Evolutionary conservation across 2,797 vertebrate genomes (phyloP), one percentile per base, ranked within the genome.

Genomic region (Lepilemur ruficaudatus): DNA sequence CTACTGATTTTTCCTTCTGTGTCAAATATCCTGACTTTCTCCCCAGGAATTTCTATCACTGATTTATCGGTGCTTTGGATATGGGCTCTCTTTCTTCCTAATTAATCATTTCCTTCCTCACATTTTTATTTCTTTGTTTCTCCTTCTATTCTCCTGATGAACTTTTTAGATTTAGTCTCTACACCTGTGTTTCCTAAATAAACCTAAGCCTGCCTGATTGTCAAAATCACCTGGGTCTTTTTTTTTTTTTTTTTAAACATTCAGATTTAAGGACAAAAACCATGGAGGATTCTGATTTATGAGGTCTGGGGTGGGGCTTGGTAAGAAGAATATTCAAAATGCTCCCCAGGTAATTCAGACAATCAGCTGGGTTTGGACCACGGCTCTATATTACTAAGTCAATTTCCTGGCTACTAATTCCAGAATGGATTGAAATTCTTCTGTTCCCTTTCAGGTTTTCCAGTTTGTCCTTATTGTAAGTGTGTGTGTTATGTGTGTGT

Each of bases 1-100:
- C n/a, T 69, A 69, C 57, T 67, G 52, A 72, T 59, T 95, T 96
- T 91, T 63, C 70, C 18, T 88, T 91, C 61, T 61, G 25, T 73
- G 88, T 89, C 32, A 85, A 35, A 80, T 76, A 82, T 76, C 55
- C 17, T 72, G 46, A 18, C 9, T 70, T 50, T n/a, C 4, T 2
- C 52, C 52, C 52, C 35, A 69, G 67, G 20, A 38, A 80, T 32
- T 70, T 75, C 80, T 85, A 17, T 70, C 28, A 57, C 12, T 93
- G n/a, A 89, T 61, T 67, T 94, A 41, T 41, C 41, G 10, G 41
- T 65, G n/a, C 46, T 50, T 48, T 70, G 63, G 8, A 35, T 63
- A 50, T 1, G 13, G 43, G 22, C 12, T 55, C 30, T 52, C 35
- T 70, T 78, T 89, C 32, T 25, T 76, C n/a, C 28, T 20, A 69